Evolutionary conservation across 1,140 invertebrate species (phyloP).

Genomic region (Drosophila burlai): DNA sequence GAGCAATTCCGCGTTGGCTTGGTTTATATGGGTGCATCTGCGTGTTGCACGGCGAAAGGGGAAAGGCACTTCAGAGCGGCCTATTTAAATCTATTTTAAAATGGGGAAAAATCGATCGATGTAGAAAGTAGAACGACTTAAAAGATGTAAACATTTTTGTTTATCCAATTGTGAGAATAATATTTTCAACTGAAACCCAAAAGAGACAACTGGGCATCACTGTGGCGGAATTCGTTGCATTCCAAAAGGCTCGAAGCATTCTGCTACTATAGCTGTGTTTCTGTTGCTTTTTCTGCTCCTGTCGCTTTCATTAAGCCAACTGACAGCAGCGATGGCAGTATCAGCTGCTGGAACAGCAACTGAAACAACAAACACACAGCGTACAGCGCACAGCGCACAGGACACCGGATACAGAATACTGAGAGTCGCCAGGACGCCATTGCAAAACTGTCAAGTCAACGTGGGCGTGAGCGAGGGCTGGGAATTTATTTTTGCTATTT

Average conservation of each 20-base stretch:
- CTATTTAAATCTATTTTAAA: not conserved
- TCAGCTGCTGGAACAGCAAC: constrained; percentile 21
- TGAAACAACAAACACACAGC: constrained; percentile 30
- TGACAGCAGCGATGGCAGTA: constrained; percentile 54
- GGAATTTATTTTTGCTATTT: constrained; percentile 38
- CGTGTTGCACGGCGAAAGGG: not conserved
- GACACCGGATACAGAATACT: constrained; percentile 14
- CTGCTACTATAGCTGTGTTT: constrained; percentile 1
- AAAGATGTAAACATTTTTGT: not conserved
- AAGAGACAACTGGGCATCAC: not conserved
- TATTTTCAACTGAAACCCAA: not conserved
- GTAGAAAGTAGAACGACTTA: too few species aligned
- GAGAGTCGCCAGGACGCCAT: constrained; percentile 18
- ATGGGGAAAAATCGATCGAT: not conserved
- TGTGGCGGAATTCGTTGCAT: constrained; percentile 1
- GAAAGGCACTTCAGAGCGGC: not conserved
- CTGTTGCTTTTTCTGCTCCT: constrained; percentile 11
- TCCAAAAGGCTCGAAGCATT: constrained; percentile 27
- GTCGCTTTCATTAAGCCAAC: constrained; percentile 70
- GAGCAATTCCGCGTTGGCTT: constrained; percentile 37
- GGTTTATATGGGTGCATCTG: constrained; percentile 1
- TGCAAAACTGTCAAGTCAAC: constrained; percentile 62
- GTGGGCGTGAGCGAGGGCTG: constrained; percentile 6
- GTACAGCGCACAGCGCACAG: not conserved
- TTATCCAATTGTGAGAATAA: not conserved